phyloP scores from a whole-genome alignment of 2,797 vertebrate genomes.

The Emys orbicularis region DNA sequence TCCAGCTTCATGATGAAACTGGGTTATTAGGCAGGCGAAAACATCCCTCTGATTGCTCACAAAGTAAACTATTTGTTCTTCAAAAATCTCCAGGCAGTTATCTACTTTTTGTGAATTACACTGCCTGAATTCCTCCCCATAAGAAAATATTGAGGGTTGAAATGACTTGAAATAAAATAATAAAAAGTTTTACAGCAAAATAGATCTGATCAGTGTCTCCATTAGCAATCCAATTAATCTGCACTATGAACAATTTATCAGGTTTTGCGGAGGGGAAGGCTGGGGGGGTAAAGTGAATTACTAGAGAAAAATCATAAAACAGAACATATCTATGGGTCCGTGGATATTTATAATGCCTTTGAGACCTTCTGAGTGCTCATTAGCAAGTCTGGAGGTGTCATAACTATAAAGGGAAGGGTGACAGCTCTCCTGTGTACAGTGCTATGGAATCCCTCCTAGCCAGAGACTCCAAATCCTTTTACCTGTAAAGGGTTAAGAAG shows the following conservation, averaged over 20 bases:
- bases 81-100: conserved; percentile 54
- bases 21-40: conserved; percentile 53
- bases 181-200: conserved; percentile 54
- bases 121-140: conserved; percentile 37
- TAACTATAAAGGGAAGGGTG: too few relatives aligned
- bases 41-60: neutral
- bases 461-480: too few relatives aligned
- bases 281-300: neutral
- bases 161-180: conserved; percentile 42
- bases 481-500: too few relatives aligned
- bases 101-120: conserved; percentile 55
- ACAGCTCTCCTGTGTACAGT: too few relatives aligned
- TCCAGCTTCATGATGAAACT: conserved; percentile 49
- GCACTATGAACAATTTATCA: conserved; percentile 36
- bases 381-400: conserved; percentile 10
- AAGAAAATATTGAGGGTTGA: neutral
- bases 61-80: conserved; percentile 43
- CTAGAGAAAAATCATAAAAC: conserved; percentile 24
- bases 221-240: conserved; percentile 49
- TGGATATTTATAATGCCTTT: conserved; percentile 20
- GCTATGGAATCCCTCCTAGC: too few relatives aligned
- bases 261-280: neutral
- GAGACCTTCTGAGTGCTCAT: neutral
- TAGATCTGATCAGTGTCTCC: conserved; percentile 36
- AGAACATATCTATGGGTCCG: conserved; percentile 11